These are phyloP conservation scores for Emys orbicularis DNA, from an alignment of 2,797 vertebrate species.

Conservation along the genomic window DNA sequence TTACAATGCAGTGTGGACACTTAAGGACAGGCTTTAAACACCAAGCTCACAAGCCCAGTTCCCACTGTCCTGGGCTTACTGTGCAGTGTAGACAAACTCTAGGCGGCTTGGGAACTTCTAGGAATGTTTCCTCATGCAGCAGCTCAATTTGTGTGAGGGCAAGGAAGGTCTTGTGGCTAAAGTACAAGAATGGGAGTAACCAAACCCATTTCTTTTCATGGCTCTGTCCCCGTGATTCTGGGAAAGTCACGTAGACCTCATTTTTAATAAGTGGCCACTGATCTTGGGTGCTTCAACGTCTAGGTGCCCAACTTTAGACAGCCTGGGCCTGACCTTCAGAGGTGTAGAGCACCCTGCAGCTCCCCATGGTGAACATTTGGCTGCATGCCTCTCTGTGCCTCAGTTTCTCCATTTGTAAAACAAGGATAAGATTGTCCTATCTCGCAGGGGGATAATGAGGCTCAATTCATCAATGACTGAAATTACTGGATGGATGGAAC, in stretches of 20 bases:
- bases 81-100: neutral
- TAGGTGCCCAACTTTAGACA: neutral
- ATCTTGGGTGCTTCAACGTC: constrained; percentile 9
- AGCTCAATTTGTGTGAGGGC: neutral
- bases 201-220: neutral
- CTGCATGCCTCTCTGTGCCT: constrained; percentile 47
- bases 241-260: neutral
- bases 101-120: neutral
- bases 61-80: neutral
- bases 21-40: neutral
- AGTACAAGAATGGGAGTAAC: neutral
- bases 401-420: constrained; percentile 18
- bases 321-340: neutral
- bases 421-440: constrained; percentile 8
- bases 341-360: neutral
- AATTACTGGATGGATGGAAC: constrained; percentile 51
- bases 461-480: constrained; percentile 64
- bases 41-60: neutral
- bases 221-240: rapidly evolving
- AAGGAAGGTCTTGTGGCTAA: neutral
- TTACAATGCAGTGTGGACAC: neutral
- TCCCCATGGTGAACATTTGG: neutral
- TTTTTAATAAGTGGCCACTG: neutral
- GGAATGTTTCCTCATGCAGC: rapidly evolving
- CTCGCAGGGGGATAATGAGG: neutral